Percentiles rank a stretch among this genome's conserved stretches.
phyloP scores from a whole-genome alignment of 1,140 invertebrate genomes.

The Ceratoteleas bidentatus region DNA sequence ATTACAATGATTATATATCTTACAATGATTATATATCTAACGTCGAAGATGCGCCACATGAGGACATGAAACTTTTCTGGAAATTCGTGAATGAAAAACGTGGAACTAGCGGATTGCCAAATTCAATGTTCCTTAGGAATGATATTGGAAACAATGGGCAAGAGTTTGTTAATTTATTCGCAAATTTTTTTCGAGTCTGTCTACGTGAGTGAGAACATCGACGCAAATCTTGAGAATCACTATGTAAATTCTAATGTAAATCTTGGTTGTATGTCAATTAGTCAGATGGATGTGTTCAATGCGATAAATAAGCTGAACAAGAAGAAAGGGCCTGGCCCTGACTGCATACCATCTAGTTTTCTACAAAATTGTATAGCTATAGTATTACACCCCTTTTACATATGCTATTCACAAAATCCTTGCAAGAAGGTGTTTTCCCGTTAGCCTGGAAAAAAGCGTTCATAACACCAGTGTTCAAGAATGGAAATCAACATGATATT shows the following conservation, averaged over 20 bases:
- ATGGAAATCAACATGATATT: neutral
- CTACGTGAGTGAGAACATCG: neutral
- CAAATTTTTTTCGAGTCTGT: constrained; percentile 1
- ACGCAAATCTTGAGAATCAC: neutral
- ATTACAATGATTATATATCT: too few relatives aligned
- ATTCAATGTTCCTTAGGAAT: neutral
- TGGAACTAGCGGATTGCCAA: neutral
- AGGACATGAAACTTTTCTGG: neutral
- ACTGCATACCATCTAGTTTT: neutral
- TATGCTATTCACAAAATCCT: neutral
- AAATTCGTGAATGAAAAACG: neutral
- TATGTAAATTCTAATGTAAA: neutral
- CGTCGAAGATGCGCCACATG: too few relatives aligned
- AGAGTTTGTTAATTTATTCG: neutral
- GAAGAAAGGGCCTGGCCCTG: neutral
- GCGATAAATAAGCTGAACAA: neutral
- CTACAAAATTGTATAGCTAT: neutral
- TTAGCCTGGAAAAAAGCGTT: neutral
- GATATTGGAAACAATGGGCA: neutral
- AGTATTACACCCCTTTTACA: neutral
- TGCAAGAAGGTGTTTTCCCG: neutral
- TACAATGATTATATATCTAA: too few relatives aligned
- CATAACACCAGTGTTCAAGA: neutral
- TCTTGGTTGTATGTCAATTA: neutral
- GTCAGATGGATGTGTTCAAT: neutral